Evolutionary conservation across 2,888 invertebrate species (phyloP), one percentile per base, ranked within the genome.

Genomic region (Tiliacea aurago): DNA sequence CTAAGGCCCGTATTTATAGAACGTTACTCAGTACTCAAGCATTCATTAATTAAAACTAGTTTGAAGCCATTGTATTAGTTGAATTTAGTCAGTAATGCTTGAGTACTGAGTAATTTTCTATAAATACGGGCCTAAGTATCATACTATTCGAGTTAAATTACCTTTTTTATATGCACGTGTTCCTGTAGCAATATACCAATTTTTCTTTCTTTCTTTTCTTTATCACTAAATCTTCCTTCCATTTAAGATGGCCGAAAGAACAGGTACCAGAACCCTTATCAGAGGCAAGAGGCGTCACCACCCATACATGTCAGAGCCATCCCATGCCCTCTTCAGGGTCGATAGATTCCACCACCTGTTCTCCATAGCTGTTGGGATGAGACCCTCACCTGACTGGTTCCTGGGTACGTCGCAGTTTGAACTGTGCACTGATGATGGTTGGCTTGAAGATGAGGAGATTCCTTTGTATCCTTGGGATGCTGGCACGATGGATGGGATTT

Each of bases 341-440:
- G 95, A 96, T 77, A 90, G 91, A n/a, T 85, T 89, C 63, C 95
- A 96, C 83, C 96, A 96, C 73, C 83, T 94, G 47, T 94, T 96
- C 88, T 95, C 95, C 18, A 81, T 95, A 23, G 93, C 91, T 0
- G 91, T 95, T 10, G 95, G 92, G 6, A 92, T 96, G 91, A 92
- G 91, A 56, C 96, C 96, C 0, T 96, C 96, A 0, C 96, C 96
- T 0, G 96, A 96, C 71, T 96, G 96, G 96, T 96, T 96, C 77
- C 83, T 96, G 10, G 96, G 96, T 0, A 94, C 93, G 1, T 90
- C 91, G 4, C 91, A 89, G 66, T 95, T 95, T 80, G 96, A 96
- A 62, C 90, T 96, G 15, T 96, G 96, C 73, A 91, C 91, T 7
- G 81, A 91, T 0, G 76, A 89, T 3, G 93, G 91, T 0, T 96